Percentiles rank a stretch among this genome's conserved stretches.
These are phyloP conservation scores for Trachops cirrhosus DNA, from an alignment of 2,797 vertebrate genomes.

Conservation along the genomic window DNA sequence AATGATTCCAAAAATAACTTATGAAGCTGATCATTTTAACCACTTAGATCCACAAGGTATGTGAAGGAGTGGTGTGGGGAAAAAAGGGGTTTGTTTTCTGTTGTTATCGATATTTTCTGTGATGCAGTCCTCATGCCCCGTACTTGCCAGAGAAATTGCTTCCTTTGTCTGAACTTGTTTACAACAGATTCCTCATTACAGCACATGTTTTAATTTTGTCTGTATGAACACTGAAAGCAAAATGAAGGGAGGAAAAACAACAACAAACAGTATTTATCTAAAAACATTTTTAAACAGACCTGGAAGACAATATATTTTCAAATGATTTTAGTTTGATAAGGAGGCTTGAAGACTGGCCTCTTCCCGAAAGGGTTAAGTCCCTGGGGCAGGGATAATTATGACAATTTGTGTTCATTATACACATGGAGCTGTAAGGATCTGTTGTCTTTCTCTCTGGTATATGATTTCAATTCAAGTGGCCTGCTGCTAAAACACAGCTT, in stretches of 20 bases:
- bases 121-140: background rate
- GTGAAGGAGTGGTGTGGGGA: background rate
- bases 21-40: background rate
- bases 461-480: constrained; percentile 38
- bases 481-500: constrained; percentile 39
- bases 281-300: constrained; percentile 33
- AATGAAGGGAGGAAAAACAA: constrained; percentile 12
- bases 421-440: background rate
- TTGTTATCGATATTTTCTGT: background rate
- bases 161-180: constrained; percentile 75
- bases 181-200: constrained; percentile 77
- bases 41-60: background rate
- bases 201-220: constrained; percentile 76
- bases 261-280: constrained; percentile 47
- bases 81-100: background rate
- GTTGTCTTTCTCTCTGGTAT: constrained; percentile 38
- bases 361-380: constrained; percentile 17
- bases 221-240: constrained; percentile 75
- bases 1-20: background rate
- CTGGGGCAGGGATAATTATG: constrained; percentile 51
- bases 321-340: constrained; percentile 41
- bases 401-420: constrained; percentile 41
- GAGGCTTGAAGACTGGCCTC: background rate
- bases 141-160: constrained; percentile 58
- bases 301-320: constrained; percentile 4